phyloP scores from a whole-genome alignment of 2,113 vertebrate genomes.

The Leptobrachium ailaonicum region DNA sequence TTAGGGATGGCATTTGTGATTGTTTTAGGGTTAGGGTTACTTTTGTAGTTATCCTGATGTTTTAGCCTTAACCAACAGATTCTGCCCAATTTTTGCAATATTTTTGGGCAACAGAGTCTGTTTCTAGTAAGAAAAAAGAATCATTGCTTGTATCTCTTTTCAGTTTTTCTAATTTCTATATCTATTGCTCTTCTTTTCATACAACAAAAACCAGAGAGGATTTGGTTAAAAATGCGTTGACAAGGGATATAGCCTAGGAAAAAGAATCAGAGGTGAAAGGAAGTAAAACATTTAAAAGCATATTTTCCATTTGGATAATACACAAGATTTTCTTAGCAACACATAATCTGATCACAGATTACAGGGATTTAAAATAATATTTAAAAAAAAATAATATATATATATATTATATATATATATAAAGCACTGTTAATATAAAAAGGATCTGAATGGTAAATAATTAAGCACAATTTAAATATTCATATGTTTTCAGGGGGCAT shows the following conservation, averaged over 20 bases:
- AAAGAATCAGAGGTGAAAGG: neutral
- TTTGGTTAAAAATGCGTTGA: neutral
- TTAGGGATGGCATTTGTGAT: too few relatives aligned
- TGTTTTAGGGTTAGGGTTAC: too few relatives aligned
- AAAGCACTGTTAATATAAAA: slow-evolving; percentile 56
- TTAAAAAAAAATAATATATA: too few relatives aligned
- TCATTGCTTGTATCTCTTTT: neutral
- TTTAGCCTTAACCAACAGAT: too few relatives aligned
- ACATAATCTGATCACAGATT: neutral
- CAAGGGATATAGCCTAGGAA: neutral
- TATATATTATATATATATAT: slow-evolving; percentile 30
- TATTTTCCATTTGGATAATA: neutral
- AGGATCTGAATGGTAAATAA: slow-evolving; percentile 71
- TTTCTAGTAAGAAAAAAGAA: too few relatives aligned
- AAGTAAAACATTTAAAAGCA: neutral
- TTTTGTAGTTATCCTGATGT: too few relatives aligned
- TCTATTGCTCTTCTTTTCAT: neutral
- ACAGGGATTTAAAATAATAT: neutral
- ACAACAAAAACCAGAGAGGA: neutral
- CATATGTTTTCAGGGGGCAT: slow-evolving; percentile 77
- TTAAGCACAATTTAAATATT: slow-evolving; percentile 85
- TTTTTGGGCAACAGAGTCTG: too few relatives aligned
- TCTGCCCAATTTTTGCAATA: too few relatives aligned
- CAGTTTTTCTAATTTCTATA: neutral
- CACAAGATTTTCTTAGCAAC: neutral